Evolutionary conservation across 2,113 vertebrate genomes (phyloP).

Genomic region (Parotia lawesii): DNA sequence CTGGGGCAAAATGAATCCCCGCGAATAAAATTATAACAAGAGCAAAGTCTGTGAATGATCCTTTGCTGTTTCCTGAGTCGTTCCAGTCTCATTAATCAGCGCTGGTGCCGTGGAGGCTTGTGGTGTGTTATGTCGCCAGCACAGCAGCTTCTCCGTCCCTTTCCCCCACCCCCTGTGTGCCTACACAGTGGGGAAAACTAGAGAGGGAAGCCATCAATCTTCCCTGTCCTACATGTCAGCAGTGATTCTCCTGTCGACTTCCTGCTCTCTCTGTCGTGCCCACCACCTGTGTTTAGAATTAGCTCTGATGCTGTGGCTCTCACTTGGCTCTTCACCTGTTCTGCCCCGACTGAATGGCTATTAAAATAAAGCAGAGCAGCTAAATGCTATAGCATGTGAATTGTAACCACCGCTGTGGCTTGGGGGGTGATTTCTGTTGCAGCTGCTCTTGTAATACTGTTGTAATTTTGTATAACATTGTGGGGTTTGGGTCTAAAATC

Average conservation of each 20-base stretch:
- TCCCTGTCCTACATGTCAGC: slow-evolving; percentile 87
- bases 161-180: slow-evolving; percentile 76
- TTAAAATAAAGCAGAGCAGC: neutral
- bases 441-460: neutral
- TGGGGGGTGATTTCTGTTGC: neutral
- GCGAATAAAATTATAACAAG: slow-evolving; percentile 58
- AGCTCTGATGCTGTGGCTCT: slow-evolving; percentile 58
- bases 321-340: slow-evolving; percentile 71
- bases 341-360: neutral
- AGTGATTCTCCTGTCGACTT: slow-evolving; percentile 69
- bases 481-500: neutral
- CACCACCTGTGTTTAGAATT: slow-evolving; percentile 79
- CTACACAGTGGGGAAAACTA: slow-evolving; percentile 83
- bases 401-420: neutral
- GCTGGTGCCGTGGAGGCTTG: slow-evolving; percentile 75
- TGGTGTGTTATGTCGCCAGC: slow-evolving; percentile 81
- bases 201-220: slow-evolving; percentile 99
- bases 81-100: slow-evolving; percentile 95
- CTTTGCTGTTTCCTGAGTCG: slow-evolving; percentile 66
- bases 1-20: slow-evolving; percentile 32
- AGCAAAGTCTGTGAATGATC: slow-evolving; percentile 65
- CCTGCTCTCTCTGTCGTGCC: slow-evolving; percentile 65
- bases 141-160: slow-evolving; percentile 69
- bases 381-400: slow-evolving; percentile 12
- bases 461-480: neutral